phyloP scores from a whole-genome alignment of 2,797 vertebrate species.

The Lacerta viridis region DNA sequence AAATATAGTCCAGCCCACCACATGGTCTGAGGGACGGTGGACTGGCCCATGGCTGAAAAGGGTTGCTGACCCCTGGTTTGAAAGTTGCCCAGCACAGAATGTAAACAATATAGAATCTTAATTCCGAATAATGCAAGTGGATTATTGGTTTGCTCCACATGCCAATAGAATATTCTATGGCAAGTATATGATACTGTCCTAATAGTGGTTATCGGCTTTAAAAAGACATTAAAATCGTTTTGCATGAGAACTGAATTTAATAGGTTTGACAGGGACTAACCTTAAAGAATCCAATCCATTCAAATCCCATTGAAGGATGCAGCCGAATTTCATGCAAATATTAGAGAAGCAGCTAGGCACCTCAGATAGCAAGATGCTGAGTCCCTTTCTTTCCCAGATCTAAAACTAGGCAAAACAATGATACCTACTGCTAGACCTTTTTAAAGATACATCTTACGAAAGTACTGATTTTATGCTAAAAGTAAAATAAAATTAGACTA shows the following conservation, averaged over 20 bases:
- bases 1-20: too few species aligned
- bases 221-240: slow-evolving; percentile 81
- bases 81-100: slow-evolving; percentile 39
- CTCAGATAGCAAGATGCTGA: slow-evolving; percentile 63
- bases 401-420: slow-evolving; percentile 69
- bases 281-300: slow-evolving; percentile 88
- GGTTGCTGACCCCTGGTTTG: slow-evolving; percentile 7
- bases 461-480: slow-evolving; percentile 57
- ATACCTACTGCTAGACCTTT: slow-evolving; percentile 58
- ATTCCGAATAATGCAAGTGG: slow-evolving; percentile 64
- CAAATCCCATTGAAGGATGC: slow-evolving; percentile 84
- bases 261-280: slow-evolving; percentile 89
- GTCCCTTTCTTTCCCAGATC: slow-evolving; percentile 62
- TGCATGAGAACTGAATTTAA: slow-evolving; percentile 86
- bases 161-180: slow-evolving; percentile 50
- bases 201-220: slow-evolving; percentile 81
- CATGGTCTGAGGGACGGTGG: too few species aligned
- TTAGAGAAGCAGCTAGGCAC: slow-evolving; percentile 70
- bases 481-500: slow-evolving; percentile 52
- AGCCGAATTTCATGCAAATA: slow-evolving; percentile 80
- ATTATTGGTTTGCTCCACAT: slow-evolving; percentile 65
- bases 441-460: slow-evolving; percentile 56
- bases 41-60: too few species aligned
- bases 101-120: slow-evolving; percentile 28
- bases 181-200: slow-evolving; percentile 63